These are phyloP conservation scores for Acropternis orthonyx DNA, from an alignment of 2,797 vertebrate species.

Conservation along the genomic window DNA sequence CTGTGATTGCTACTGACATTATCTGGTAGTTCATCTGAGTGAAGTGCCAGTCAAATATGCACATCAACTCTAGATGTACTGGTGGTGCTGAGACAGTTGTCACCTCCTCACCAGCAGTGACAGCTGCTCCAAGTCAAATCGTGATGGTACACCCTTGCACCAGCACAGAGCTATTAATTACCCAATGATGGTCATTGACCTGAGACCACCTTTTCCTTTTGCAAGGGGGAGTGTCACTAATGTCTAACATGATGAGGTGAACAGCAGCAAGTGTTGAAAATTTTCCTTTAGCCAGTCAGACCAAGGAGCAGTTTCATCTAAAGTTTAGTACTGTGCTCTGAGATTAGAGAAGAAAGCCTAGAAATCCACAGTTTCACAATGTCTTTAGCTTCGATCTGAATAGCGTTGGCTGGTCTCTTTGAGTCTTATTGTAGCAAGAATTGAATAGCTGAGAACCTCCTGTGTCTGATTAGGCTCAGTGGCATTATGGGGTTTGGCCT, in stretches of 20 bases:
- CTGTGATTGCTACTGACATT: neutral
- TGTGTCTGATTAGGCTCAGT: neutral
- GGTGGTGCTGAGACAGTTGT: neutral
- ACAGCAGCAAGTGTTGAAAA: neutral
- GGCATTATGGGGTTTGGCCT: neutral
- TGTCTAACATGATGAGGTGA: neutral
- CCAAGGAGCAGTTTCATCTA: neutral
- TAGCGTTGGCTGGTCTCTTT: neutral
- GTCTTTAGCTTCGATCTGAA: neutral
- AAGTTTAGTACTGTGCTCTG: neutral
- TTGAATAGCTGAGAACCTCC: neutral
- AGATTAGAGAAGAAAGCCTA: neutral
- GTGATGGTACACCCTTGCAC: accelerated
- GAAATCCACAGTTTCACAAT: neutral
- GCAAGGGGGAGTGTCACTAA: neutral
- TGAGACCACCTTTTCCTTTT: neutral
- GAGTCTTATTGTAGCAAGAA: neutral
- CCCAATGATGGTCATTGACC: neutral
- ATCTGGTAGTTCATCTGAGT: neutral
- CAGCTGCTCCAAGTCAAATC: neutral
- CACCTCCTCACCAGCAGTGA: neutral
- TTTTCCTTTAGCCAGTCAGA: neutral
- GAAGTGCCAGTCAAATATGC: neutral
- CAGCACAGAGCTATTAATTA: neutral
- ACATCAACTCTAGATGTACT: neutral